Evolutionary conservation across 2,113 vertebrate species (phyloP).

Genomic region (Calyptommatus sinebrachiatus): DNA sequence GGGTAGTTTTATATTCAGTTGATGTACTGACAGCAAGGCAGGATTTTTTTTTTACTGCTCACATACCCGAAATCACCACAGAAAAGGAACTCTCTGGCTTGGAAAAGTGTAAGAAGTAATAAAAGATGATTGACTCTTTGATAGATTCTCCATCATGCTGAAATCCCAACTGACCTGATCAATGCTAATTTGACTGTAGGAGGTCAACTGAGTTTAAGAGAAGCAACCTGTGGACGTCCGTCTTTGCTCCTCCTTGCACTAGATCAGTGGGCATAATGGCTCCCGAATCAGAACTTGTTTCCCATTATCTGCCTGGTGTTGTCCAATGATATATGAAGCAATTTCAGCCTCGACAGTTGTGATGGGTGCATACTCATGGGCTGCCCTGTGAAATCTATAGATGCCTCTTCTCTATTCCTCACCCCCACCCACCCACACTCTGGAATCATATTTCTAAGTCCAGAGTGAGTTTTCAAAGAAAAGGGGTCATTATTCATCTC

Average conservation of each 20-base stretch:
- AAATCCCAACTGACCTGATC: slow-evolving; percentile 23
- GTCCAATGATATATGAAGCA: slow-evolving; percentile 66
- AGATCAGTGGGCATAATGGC: slow-evolving; percentile 57
- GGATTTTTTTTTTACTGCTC: background rate
- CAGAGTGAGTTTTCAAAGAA: slow-evolving; percentile 65
- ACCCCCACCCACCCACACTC: background rate
- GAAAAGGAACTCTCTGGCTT: background rate
- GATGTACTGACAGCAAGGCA: slow-evolving; percentile 28
- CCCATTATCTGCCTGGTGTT: slow-evolving; percentile 63
- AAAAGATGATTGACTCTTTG: slow-evolving; percentile 20
- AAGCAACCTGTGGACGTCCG: slow-evolving; percentile 35
- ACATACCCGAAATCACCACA: background rate
- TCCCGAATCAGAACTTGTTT: slow-evolving; percentile 61
- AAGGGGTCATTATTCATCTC: slow-evolving; percentile 57
- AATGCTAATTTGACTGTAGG: slow-evolving; percentile 18
- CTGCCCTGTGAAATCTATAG: slow-evolving; percentile 45
- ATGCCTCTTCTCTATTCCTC: background rate
- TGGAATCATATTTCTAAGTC: slow-evolving; percentile 58
- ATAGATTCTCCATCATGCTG: slow-evolving; percentile 30
- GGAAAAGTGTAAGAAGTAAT: background rate
- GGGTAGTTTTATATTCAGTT: slow-evolving; percentile 34
- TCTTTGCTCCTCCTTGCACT: slow-evolving; percentile 37
- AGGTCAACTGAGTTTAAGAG: slow-evolving; percentile 45
- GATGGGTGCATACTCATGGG: slow-evolving; percentile 40
- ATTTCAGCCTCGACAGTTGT: slow-evolving; percentile 63